Conservation (phyloP, 1,140 invertebrate species). For the Lamellibrachia luymesi region DNA sequence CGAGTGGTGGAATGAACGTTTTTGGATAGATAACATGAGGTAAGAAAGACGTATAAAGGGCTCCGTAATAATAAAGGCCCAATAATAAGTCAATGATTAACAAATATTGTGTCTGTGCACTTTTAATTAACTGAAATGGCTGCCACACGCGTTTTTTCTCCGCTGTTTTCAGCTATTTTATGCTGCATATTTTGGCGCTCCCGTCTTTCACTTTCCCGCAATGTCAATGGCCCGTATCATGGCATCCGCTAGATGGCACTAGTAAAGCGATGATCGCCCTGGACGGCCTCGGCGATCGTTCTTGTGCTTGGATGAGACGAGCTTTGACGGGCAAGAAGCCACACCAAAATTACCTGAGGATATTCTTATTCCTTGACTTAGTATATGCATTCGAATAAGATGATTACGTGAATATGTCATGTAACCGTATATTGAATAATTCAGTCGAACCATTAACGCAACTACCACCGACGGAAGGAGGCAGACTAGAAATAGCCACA, state of each 20-base stretch:
- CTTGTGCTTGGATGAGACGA: background rate
- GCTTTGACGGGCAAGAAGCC: background rate
- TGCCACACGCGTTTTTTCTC: background rate
- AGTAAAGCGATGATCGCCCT: background rate
- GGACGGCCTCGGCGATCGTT: background rate
- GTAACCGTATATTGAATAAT: background rate
- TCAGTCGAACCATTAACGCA: background rate
- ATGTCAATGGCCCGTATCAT: no score
- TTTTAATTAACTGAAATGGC: background rate
- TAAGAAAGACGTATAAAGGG: no score
- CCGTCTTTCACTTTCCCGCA: background rate
- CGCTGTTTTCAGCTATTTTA: background rate
- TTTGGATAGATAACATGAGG: no score
- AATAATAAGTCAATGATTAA: no score
- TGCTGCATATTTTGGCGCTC: background rate
- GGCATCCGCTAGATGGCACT: background rate
- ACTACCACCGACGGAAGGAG: background rate
- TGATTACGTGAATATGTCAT: background rate
- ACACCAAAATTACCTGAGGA: background rate
- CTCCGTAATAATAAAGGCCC: no score
- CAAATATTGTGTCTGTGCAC: background rate
- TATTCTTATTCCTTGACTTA: background rate
- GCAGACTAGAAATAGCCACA: background rate
- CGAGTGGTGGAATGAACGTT: no score
- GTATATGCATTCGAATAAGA: background rate